Evolutionary conservation across 2,888 invertebrate genomes (phyloP).

Genomic region (Argynnis bischoffii): DNA sequence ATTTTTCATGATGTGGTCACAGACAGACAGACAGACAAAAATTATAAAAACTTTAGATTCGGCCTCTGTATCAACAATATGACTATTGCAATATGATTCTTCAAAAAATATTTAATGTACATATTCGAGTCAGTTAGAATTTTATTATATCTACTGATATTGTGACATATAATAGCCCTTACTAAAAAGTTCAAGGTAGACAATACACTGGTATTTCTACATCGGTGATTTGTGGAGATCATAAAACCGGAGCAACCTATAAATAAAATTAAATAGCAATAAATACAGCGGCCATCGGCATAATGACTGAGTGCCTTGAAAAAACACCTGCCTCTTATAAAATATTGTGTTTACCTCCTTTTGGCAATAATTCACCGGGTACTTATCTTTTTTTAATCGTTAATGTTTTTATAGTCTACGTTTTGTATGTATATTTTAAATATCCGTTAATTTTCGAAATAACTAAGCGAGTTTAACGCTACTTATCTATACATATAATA

Average conservation of each 20-base stretch:
- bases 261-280: constrained; percentile 47
- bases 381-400: constrained; percentile 1
- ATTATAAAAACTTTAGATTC: too few relatives aligned
- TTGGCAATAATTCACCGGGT: background rate
- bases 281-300: constrained; percentile 33
- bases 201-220: background rate
- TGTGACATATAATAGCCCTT: background rate
- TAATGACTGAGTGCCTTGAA: constrained; percentile 32
- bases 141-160: too few relatives aligned
- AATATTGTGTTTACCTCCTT: constrained; percentile 19
- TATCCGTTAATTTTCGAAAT: too few relatives aligned
- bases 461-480: too few relatives aligned
- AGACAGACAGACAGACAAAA: too few relatives aligned
- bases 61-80: too few relatives aligned
- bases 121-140: too few relatives aligned
- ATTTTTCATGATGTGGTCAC: too few relatives aligned
- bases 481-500: too few relatives aligned
- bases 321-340: constrained; percentile 37
- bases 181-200: background rate
- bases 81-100: too few relatives aligned
- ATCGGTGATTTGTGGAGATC: constrained; percentile 30
- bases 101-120: too few relatives aligned
- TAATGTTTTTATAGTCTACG: background rate
- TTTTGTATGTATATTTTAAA: too few relatives aligned
- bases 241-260: constrained; percentile 38